phyloP scores from a whole-genome alignment of 1,140 invertebrate genomes.

The Parapsyche elsis region DNA sequence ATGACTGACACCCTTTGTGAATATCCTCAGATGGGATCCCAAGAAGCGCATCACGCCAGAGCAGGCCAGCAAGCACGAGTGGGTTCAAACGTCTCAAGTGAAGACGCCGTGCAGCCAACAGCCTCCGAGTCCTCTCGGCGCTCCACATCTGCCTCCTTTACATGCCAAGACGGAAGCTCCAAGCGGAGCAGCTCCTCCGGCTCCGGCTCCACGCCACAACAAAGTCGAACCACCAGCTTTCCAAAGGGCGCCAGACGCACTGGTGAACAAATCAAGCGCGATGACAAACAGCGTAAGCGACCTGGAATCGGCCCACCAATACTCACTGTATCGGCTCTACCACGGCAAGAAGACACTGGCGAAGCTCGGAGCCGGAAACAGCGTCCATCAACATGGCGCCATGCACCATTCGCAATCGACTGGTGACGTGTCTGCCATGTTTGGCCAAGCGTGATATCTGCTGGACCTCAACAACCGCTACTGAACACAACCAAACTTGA shows the following conservation, averaged over 20 bases:
- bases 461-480: constrained; percentile 43
- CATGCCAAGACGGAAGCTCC: constrained; percentile 27
- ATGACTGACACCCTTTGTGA: no score
- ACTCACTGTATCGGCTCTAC: constrained; percentile 54
- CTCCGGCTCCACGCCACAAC: constrained; percentile 48
- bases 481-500: constrained; percentile 12
- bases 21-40: constrained; percentile 86
- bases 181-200: background rate
- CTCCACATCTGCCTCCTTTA: constrained; percentile 57
- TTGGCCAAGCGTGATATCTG: constrained; percentile 70
- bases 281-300: constrained; percentile 56
- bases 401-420: constrained; percentile 72
- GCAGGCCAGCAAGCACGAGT: constrained; percentile 85
- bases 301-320: constrained; percentile 55
- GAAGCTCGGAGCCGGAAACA: constrained; percentile 40
- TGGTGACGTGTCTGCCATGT: constrained; percentile 71
- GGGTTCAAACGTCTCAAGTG: constrained; percentile 68
- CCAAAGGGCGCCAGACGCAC: constrained; percentile 40
- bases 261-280: constrained; percentile 46
- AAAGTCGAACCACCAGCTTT: constrained; percentile 50
- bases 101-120: constrained; percentile 59
- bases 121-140: constrained; percentile 58
- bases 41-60: constrained; percentile 91
- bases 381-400: constrained; percentile 54
- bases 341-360: constrained; percentile 52